Conservation (phyloP, 2,113 vertebrate genomes). For the Megaleporinus macrocephalus region DNA sequence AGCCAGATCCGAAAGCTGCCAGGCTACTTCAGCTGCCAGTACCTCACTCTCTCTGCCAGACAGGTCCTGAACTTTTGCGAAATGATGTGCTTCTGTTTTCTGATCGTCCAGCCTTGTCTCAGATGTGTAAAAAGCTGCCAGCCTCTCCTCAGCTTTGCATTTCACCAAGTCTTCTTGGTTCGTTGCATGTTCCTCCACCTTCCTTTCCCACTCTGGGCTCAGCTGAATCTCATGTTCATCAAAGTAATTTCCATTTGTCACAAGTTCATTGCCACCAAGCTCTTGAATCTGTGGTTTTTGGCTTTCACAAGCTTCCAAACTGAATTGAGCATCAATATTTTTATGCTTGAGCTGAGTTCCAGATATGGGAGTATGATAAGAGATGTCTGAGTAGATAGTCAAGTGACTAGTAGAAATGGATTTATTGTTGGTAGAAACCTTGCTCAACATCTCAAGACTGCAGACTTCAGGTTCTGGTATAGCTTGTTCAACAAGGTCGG, state of each 20-base stretch:
- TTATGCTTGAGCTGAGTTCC: background rate
- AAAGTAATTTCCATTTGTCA: background rate
- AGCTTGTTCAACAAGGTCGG: background rate
- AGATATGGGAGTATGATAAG: background rate
- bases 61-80: background rate
- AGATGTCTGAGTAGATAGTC: background rate
- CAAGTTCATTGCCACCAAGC: background rate
- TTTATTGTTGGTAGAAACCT: background rate
- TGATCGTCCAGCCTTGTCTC: background rate
- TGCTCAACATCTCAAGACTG: background rate
- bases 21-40: constrained; percentile 43
- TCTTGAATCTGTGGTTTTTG: background rate
- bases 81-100: background rate
- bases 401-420: background rate
- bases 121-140: background rate
- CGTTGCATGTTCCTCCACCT: background rate
- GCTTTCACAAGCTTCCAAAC: background rate
- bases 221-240: background rate
- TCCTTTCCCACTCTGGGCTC: background rate
- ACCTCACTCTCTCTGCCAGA: constrained; percentile 3
- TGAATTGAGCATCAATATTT: background rate
- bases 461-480: background rate
- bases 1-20: constrained; percentile 8
- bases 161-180: background rate
- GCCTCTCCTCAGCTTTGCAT: background rate